Conservation (phyloP, 1,140 invertebrate genomes). For the Drosophila lowei region DNA sequence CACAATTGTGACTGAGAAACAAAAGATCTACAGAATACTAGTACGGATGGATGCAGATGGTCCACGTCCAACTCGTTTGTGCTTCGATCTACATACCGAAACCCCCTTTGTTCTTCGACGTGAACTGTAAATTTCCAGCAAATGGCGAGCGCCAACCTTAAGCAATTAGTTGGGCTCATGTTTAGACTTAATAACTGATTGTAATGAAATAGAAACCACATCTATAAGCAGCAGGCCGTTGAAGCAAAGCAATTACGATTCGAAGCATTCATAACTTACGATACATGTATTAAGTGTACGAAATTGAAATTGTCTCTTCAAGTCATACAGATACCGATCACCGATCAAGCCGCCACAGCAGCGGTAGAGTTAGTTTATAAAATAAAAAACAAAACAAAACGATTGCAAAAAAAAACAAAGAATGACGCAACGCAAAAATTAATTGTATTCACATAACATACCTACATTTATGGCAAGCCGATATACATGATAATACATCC, state of each 20-base stretch:
- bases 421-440: constrained; percentile 46
- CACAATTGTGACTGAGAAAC: constrained; percentile 54
- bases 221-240: constrained; percentile 24
- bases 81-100: constrained; percentile 47
- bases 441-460: constrained; percentile 63
- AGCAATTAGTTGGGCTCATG: constrained; percentile 42
- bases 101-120: constrained; percentile 47
- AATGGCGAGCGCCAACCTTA: constrained; percentile 24
- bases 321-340: constrained; percentile 22
- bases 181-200: constrained; percentile 40
- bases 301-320: constrained; percentile 69
- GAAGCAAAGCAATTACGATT: constrained; percentile 42
- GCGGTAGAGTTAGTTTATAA: constrained; percentile 46
- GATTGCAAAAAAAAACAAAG: constrained; percentile 48
- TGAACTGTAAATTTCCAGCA: constrained; percentile 49
- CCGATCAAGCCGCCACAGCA: constrained; percentile 25
- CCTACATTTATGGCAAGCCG: constrained; percentile 74
- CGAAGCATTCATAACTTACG: constrained; percentile 55
- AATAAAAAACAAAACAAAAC: constrained; percentile 48
- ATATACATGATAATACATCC: constrained; percentile 75
- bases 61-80: constrained; percentile 52
- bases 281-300: constrained; percentile 67
- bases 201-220: constrained; percentile 18
- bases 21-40: constrained; percentile 27
- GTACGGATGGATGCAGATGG: constrained; percentile 15